A percentile compares a stretch with the other conserved stretches of the same genome.
Conservation (phyloP, 2,888 invertebrate species). For the Horisme vitalbata region DNA sequence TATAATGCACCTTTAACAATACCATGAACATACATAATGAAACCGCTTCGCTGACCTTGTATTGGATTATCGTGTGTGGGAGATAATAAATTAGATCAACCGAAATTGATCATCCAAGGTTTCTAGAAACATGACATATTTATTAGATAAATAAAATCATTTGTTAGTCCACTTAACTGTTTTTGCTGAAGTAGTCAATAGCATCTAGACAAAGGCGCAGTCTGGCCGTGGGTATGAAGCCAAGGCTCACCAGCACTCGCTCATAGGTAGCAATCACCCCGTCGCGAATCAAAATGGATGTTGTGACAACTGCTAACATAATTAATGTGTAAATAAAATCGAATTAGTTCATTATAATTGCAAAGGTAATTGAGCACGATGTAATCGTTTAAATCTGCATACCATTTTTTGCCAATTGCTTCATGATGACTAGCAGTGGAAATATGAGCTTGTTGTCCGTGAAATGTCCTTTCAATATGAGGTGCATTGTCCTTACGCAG, state of each 20-base stretch:
- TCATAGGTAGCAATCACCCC: slow-evolving; percentile 84
- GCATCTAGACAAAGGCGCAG: slow-evolving; percentile 86
- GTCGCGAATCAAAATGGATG: slow-evolving; percentile 82
- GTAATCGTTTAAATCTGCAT: slow-evolving; percentile 43
- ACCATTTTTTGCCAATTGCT: slow-evolving; percentile 84
- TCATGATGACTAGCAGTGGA: slow-evolving; percentile 83
- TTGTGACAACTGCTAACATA: slow-evolving; percentile 61
- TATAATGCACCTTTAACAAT: not conserved
- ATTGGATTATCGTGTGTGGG: slow-evolving; percentile 25
- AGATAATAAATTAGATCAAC: slow-evolving; percentile 29
- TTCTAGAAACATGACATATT: slow-evolving; percentile 7
- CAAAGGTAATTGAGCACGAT: slow-evolving; percentile 11
- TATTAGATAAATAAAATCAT: slow-evolving; percentile 9
- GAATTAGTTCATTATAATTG: slow-evolving; percentile 15
- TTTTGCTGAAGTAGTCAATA: slow-evolving; percentile 86
- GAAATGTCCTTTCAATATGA: slow-evolving; percentile 82
- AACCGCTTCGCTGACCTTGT: slow-evolving; percentile 28
- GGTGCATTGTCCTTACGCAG: slow-evolving; percentile 83
- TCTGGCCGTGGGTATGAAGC: slow-evolving; percentile 84
- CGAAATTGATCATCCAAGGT: slow-evolving; percentile 28
- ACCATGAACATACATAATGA: slow-evolving; percentile 19
- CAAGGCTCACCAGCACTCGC: slow-evolving; percentile 82
- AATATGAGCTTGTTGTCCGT: slow-evolving; percentile 83
- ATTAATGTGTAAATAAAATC: too few species aligned
- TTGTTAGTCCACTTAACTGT: slow-evolving; percentile 74